Evolutionary conservation across 35 echinoderm and acorn worm species (phyloP).

Genomic region (Amphiura filiformis): DNA sequence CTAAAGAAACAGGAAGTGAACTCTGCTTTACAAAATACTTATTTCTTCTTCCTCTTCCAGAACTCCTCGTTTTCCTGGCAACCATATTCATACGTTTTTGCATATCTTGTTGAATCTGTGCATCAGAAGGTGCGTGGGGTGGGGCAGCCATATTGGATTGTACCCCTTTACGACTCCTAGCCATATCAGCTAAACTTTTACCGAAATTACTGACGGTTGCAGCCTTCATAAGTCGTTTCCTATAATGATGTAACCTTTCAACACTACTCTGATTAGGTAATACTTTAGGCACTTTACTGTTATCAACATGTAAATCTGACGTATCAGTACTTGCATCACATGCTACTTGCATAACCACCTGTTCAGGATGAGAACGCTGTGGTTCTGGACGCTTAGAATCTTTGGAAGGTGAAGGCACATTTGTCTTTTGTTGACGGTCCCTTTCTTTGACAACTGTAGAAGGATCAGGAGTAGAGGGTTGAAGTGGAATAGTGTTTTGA

Average conservation of each 20-base stretch:
- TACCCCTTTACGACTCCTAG: neutral
- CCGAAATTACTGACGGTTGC: conserved; percentile 34
- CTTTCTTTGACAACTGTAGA: neutral
- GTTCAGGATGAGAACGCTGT: neutral
- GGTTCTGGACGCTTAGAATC: neutral
- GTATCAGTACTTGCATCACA: conserved; percentile 3
- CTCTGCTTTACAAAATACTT: conserved; percentile 71
- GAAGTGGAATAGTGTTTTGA: neutral
- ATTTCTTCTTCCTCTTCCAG: conserved; percentile 67
- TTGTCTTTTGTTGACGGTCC: neutral
- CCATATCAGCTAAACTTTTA: conserved; percentile 15
- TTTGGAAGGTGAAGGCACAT: neutral
- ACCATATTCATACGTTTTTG: neutral
- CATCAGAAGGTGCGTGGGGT: neutral
- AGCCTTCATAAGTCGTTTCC: conserved; percentile 28
- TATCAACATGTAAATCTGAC: neutral
- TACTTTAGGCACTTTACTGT: neutral
- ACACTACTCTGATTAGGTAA: neutral
- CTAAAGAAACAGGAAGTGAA: conserved; percentile 83
- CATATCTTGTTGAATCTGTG: neutral
- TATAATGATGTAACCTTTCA: neutral
- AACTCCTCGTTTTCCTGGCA: conserved; percentile 16
- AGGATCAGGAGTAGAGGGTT: neutral
- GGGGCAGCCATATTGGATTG: neutral
- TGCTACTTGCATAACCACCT: neutral